These are phyloP conservation scores for Chitala chitala DNA, from an alignment of 2,113 vertebrate genomes.

Conservation along the genomic window DNA sequence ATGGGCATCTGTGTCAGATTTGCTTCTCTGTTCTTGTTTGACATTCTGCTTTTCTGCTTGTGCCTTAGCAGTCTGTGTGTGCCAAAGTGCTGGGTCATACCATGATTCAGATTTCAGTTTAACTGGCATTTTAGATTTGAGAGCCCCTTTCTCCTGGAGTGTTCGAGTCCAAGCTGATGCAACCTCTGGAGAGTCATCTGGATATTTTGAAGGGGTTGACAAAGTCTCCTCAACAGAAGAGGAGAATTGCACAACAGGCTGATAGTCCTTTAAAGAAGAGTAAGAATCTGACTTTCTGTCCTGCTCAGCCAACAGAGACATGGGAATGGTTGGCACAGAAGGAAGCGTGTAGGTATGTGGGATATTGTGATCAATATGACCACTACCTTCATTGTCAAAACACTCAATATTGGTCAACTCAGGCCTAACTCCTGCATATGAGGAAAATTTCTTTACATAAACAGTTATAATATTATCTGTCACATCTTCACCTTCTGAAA, in stretches of 20 bases:
- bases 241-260: constrained; percentile 84
- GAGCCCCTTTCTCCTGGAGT: constrained; percentile 53
- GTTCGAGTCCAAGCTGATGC: constrained; percentile 36
- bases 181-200: constrained; percentile 20
- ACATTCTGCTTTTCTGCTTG: constrained; percentile 21
- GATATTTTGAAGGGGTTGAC: constrained; percentile 26
- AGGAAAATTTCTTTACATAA: too few species aligned
- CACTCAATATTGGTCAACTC: too few species aligned
- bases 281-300: constrained; percentile 52
- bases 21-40: constrained; percentile 55
- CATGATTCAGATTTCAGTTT: constrained; percentile 41
- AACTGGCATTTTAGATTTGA: constrained; percentile 69
- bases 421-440: too few species aligned
- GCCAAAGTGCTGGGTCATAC: neutral
- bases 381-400: too few species aligned
- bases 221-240: constrained; percentile 58
- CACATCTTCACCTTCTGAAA: too few species aligned
- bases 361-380: neutral
- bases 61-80: constrained; percentile 4
- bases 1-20: constrained; percentile 62
- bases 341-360: neutral
- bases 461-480: too few species aligned
- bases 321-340: neutral
- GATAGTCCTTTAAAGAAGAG: constrained; percentile 83
- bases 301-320: neutral